Percentiles rank a stretch among this genome's conserved stretches.
These are phyloP conservation scores for Siniperca undulata DNA, from an alignment of 2,797 vertebrate species.

Conservation along the genomic window DNA sequence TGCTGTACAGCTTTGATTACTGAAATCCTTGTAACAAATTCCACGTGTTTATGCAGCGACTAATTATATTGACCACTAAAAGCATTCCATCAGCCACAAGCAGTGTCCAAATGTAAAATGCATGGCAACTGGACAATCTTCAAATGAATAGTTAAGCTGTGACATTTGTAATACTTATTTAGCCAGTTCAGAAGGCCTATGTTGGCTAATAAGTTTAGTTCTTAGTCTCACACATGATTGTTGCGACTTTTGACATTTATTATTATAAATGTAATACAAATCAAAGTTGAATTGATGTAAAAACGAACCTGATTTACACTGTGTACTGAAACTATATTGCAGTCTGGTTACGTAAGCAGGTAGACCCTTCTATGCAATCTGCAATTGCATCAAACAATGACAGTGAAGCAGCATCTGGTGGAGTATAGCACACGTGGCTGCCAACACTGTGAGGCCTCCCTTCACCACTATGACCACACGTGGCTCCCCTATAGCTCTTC, in stretches of 20 bases:
- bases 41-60: slow-evolving; percentile 48
- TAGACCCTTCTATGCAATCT: slow-evolving; percentile 45
- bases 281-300: not conserved
- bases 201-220: not conserved
- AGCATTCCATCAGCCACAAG: slow-evolving; percentile 47
- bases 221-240: not conserved
- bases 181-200: slow-evolving; percentile 7
- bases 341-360: slow-evolving; percentile 36
- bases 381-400: slow-evolving; percentile 44
- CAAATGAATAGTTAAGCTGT: slow-evolving; percentile 33
- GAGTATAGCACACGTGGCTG: slow-evolving; percentile 52
- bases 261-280: not conserved
- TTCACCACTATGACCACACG: slow-evolving; percentile 77
- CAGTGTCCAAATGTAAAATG: slow-evolving; percentile 44
- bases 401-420: slow-evolving; percentile 61
- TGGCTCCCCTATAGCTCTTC: slow-evolving; percentile 68
- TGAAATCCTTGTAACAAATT: slow-evolving; percentile 40
- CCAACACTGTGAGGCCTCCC: slow-evolving; percentile 70
- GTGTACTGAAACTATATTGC: not conserved
- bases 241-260: slow-evolving; percentile 6
- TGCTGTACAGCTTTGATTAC: slow-evolving; percentile 41
- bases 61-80: slow-evolving; percentile 60
- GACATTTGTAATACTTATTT: slow-evolving; percentile 30
- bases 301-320: slow-evolving; percentile 11
- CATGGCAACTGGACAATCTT: slow-evolving; percentile 36